Evolutionary conservation across 1,140 invertebrate species (phyloP).

Genomic region (Drosophila willistoni): DNA sequence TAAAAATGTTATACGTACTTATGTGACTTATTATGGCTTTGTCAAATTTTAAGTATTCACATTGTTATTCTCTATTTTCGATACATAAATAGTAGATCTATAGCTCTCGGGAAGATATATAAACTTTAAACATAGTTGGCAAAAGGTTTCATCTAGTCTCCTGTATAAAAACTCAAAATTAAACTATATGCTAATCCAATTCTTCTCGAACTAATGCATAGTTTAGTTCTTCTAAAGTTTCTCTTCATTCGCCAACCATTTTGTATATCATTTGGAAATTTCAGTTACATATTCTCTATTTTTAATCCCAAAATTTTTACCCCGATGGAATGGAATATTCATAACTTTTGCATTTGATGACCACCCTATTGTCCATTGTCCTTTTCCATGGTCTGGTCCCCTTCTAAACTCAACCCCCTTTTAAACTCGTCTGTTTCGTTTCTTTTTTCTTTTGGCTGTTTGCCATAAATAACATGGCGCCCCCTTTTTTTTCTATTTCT

Average conservation of each 20-base stretch:
- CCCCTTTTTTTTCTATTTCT: constrained; percentile 36
- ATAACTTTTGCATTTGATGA: constrained; percentile 10
- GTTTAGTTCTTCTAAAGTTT: too few species aligned
- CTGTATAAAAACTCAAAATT: too few species aligned
- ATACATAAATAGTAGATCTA: too few species aligned
- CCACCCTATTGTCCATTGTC: constrained; percentile 7
- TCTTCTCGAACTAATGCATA: too few species aligned
- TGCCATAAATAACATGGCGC: constrained; percentile 54
- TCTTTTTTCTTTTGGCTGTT: constrained; percentile 32
- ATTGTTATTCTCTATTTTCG: too few species aligned
- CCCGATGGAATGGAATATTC: background rate
- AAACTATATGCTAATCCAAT: too few species aligned
- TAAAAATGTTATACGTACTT: too few species aligned
- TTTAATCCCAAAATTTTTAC: background rate
- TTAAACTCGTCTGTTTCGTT: background rate
- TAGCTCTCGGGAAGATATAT: too few species aligned
- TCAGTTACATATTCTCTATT: background rate
- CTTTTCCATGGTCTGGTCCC: background rate
- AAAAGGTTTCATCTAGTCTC: too few species aligned
- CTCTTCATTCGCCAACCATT: background rate
- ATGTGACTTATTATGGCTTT: too few species aligned
- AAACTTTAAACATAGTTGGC: too few species aligned
- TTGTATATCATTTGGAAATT: background rate
- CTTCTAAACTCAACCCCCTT: constrained; percentile 7
- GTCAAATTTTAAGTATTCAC: too few species aligned